Conservation (phyloP, 2,797 vertebrate genomes). For the Scomberomorus guttatus region DNA sequence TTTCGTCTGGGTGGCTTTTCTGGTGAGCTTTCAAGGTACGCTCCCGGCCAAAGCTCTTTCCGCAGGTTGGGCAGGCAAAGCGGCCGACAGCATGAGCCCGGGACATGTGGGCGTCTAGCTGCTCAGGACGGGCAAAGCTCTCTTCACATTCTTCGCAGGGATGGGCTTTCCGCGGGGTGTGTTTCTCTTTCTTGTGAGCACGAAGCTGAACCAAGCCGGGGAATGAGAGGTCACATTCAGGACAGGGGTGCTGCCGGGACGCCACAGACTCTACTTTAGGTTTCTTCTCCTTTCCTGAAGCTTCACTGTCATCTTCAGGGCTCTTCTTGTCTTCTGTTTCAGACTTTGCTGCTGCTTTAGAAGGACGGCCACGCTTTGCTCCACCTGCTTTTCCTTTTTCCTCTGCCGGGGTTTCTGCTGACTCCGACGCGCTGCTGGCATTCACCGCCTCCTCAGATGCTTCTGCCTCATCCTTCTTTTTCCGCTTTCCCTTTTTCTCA, state of each 20-base stretch:
- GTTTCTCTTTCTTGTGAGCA: slow-evolving; percentile 87
- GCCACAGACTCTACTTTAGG: slow-evolving; percentile 54
- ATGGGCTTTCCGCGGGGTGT: slow-evolving; percentile 83
- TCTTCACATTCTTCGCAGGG: slow-evolving; percentile 87
- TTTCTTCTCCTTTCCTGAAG: slow-evolving; percentile 76
- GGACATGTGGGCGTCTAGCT: slow-evolving; percentile 86
- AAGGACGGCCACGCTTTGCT: slow-evolving; percentile 78
- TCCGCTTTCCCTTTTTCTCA: slow-evolving; percentile 85
- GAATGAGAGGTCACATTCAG: slow-evolving; percentile 83
- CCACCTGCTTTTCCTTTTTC: slow-evolving; percentile 75
- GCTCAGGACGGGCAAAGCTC: slow-evolving; percentile 85
- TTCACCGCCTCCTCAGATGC: slow-evolving; percentile 56
- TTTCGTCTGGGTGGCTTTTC: slow-evolving; percentile 81
- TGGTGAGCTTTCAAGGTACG: slow-evolving; percentile 87
- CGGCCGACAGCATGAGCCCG: slow-evolving; percentile 83
- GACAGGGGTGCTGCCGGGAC: slow-evolving; percentile 75
- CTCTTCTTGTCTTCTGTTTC: slow-evolving; percentile 71
- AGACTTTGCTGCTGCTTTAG: slow-evolving; percentile 71
- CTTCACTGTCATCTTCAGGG: slow-evolving; percentile 57
- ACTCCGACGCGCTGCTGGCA: slow-evolving; percentile 58
- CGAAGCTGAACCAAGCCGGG: slow-evolving; percentile 79
- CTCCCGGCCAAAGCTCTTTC: slow-evolving; percentile 88
- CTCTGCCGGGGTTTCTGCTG: slow-evolving; percentile 50
- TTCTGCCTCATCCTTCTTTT: slow-evolving; percentile 81
- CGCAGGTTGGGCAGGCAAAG: slow-evolving; percentile 84